A percentile compares a stretch with the other conserved stretches of the same genome.
These are phyloP conservation scores for Holacanthella duospinosa DNA, from an alignment of 2,888 invertebrate species.

Conservation along the genomic window DNA sequence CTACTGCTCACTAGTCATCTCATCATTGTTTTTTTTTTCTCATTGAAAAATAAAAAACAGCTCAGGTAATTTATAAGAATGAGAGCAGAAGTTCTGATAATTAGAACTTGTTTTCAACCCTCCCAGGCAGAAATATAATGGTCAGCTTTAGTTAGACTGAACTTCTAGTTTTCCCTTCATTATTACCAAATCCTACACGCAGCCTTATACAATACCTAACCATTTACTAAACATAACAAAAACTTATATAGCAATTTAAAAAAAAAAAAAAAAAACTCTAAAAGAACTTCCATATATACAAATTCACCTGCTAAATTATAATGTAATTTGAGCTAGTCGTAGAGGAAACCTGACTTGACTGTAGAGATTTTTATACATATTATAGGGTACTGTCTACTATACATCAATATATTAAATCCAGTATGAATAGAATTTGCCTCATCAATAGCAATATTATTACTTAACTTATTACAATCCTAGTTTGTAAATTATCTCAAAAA, in stretches of 20 bases:
- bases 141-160: neutral
- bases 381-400: neutral
- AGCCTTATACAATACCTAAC: neutral
- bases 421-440: neutral
- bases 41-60: neutral
- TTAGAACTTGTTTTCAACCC: slow-evolving; percentile 23
- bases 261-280: neutral
- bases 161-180: neutral
- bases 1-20: neutral
- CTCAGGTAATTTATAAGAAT: slow-evolving; percentile 12
- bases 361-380: too few species aligned
- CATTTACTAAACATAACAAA: neutral
- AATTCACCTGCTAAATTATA: slow-evolving; percentile 2
- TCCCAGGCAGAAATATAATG: slow-evolving; percentile 20
- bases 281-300: neutral
- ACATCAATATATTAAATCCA: too few species aligned
- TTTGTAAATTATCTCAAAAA: neutral
- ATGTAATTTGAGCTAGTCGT: neutral
- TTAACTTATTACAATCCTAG: neutral
- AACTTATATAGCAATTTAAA: neutral
- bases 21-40: neutral
- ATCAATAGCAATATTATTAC: neutral
- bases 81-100: slow-evolving; percentile 22
- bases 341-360: neutral
- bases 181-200: neutral